phyloP scores from a whole-genome alignment of 2,113 vertebrate genomes.

The Osmerus eperlanus region DNA sequence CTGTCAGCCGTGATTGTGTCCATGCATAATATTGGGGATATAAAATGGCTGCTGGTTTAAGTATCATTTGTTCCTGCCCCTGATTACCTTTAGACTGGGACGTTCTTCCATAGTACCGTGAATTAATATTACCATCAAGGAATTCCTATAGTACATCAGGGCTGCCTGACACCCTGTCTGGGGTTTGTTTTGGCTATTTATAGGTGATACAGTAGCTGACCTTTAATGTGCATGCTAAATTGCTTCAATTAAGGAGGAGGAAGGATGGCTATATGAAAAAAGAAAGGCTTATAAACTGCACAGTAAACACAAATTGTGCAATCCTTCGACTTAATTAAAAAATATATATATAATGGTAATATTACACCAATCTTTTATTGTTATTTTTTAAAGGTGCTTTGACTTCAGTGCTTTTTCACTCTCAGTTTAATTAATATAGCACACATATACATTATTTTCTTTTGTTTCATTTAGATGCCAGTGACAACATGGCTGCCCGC shows the following conservation, averaged over 20 bases:
- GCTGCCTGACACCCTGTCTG: no score
- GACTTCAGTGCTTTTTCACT: no score
- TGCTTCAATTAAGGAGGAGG: neutral
- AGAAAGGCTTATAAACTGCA: constrained; percentile 17
- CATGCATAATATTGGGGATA: neutral
- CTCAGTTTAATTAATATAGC: no score
- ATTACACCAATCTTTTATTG: constrained; percentile 4
- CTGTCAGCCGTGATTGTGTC: no score
- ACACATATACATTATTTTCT: neutral
- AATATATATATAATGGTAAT: neutral
- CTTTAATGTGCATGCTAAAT: no score
- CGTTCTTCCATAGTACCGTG: neutral
- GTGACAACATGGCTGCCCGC: constrained; percentile 56
- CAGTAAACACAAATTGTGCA: constrained; percentile 10
- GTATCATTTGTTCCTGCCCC: constrained; percentile 4
- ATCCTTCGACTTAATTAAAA: neutral
- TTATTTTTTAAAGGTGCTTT: constrained; percentile 10
- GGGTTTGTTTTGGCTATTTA: no score
- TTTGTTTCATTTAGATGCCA: constrained; percentile 24
- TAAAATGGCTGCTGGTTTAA: constrained; percentile 45
- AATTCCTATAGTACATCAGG: no score
- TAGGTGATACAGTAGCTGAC: no score
- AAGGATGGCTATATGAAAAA: constrained; percentile 5
- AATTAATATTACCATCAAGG: no score
- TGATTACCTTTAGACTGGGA: neutral